Evolutionary conservation across 2,113 vertebrate species (phyloP).

Genomic region (Psammodynastes pulverulentus): DNA sequence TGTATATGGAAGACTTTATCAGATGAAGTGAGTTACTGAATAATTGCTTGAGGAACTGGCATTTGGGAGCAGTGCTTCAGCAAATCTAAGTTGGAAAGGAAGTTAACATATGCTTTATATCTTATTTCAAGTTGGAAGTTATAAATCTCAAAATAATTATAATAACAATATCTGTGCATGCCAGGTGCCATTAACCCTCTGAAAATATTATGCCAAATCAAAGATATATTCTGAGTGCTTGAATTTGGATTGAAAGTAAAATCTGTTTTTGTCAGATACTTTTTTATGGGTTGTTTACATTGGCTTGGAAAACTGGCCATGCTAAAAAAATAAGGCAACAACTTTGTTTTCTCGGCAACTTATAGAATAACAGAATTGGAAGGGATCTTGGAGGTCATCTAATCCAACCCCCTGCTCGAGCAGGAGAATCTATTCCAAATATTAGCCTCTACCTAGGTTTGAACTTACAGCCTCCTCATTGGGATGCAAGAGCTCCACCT

Average conservation of each 20-base stretch:
- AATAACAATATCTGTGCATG: slow-evolving; percentile 1
- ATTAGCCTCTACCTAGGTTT: too few species aligned
- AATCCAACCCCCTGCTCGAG: too few species aligned
- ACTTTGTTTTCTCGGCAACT: background rate
- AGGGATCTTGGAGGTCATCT: too few species aligned
- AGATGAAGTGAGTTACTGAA: background rate
- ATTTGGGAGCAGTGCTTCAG: background rate
- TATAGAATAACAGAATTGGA: too few species aligned
- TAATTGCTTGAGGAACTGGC: background rate
- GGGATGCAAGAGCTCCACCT: too few species aligned
- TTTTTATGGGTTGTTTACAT: background rate
- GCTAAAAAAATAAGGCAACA: background rate
- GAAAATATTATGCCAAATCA: background rate
- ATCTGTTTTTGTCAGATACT: background rate
- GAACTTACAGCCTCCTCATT: too few species aligned
- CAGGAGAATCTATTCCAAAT: too few species aligned
- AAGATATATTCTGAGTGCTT: background rate
- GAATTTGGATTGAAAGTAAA: background rate
- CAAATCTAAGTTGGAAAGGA: background rate
- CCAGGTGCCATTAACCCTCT: background rate
- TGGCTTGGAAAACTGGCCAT: background rate
- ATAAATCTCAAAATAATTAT: background rate
- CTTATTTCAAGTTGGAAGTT: background rate
- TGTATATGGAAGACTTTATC: background rate
- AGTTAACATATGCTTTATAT: background rate